Conservation (phyloP, 2,113 vertebrate genomes). For the Rostratula benghalensis region DNA sequence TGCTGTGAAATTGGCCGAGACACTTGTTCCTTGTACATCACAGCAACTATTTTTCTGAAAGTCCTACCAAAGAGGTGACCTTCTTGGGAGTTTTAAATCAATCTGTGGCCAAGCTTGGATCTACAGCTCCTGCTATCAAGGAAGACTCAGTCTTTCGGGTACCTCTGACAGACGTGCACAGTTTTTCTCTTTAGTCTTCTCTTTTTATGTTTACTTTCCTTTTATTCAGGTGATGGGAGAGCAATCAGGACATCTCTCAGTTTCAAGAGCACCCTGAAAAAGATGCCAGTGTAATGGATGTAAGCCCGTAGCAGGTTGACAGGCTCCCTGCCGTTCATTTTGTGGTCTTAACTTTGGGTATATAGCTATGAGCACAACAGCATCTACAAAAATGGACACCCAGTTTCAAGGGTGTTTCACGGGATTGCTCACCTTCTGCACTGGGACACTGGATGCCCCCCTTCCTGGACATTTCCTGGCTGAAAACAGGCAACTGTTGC, state of each 20-base stretch:
- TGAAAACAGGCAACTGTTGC: not conserved
- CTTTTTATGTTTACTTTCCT: not conserved
- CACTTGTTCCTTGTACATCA: not conserved
- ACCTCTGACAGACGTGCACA: not conserved
- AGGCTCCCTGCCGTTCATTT: not conserved
- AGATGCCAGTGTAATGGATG: not conserved
- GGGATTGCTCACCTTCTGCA: not conserved
- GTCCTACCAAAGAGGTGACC: not conserved
- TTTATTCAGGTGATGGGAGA: not conserved
- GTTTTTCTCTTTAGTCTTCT: not conserved
- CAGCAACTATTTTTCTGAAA: not conserved
- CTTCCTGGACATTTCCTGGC: not conserved
- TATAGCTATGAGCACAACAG: not conserved
- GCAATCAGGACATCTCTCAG: not conserved
- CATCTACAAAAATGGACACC: not conserved
- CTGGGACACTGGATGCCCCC: not conserved
- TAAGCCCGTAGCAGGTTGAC: not conserved
- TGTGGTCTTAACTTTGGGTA: not conserved
- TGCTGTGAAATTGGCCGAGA: not conserved
- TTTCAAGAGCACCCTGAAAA: not conserved
- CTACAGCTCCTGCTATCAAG: not conserved
- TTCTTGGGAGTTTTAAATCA: not conserved
- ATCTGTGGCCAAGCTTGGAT: not conserved
- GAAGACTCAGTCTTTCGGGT: not conserved
- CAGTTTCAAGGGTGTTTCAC: not conserved